Conservation (phyloP, 2,113 vertebrate genomes). For the Oenanthe oenanthe region DNA sequence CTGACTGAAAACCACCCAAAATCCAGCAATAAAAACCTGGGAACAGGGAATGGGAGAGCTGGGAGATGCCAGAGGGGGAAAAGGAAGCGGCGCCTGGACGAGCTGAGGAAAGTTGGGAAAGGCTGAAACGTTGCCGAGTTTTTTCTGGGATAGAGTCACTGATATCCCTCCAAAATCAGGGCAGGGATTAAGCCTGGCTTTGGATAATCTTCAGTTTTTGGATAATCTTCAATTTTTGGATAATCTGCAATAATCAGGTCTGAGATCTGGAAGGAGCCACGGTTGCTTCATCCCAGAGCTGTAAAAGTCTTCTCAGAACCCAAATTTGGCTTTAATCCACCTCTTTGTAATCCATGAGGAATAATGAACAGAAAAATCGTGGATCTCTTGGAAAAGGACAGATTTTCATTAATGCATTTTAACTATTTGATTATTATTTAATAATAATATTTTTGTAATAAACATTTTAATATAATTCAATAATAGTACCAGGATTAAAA, state of each 20-base stretch:
- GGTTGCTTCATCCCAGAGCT: background rate
- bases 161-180: background rate
- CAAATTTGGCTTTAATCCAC: background rate
- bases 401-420: accelerated
- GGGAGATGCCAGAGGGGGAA: background rate
- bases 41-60: background rate
- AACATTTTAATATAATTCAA: background rate
- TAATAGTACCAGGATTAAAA: no score
- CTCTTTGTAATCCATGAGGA: background rate
- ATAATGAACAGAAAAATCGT: accelerated
- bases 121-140: background rate
- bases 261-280: background rate
- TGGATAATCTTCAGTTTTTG: background rate
- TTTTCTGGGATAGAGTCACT: background rate
- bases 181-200: background rate
- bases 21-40: accelerated
- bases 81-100: background rate
- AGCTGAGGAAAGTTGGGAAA: background rate
- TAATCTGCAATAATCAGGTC: background rate
- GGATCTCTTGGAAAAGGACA: background rate
- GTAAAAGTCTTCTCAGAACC: background rate
- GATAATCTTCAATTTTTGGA: background rate
- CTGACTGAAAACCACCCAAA: background rate
- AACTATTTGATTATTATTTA: background rate
- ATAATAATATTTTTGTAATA: no score